Percentiles rank a stretch among this genome's conserved stretches.
Conservation (phyloP, 2,888 invertebrate species). For the Hylaea fasciaria region DNA sequence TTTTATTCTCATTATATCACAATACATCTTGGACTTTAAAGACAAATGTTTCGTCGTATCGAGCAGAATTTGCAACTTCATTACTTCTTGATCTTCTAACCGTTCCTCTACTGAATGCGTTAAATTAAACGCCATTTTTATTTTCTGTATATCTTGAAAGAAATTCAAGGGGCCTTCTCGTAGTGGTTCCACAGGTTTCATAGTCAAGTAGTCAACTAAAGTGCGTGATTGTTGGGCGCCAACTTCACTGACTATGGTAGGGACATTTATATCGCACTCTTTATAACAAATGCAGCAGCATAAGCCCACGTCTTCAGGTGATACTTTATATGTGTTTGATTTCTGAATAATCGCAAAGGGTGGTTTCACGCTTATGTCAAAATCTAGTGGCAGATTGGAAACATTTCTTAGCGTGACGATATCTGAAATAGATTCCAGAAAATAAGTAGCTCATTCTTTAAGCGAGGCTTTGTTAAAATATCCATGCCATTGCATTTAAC, state of each 20-base stretch:
- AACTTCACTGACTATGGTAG: constrained; percentile 57
- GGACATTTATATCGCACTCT: constrained; percentile 66
- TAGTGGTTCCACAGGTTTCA: constrained; percentile 66
- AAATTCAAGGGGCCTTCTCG: constrained; percentile 67
- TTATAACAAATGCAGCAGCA: constrained; percentile 74
- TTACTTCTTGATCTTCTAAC: constrained; percentile 73
- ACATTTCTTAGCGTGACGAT: constrained; percentile 82
- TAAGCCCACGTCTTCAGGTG: constrained; percentile 60
- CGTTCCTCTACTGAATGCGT: constrained; percentile 69
- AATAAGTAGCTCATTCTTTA: background rate
- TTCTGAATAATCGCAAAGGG: constrained; percentile 81
- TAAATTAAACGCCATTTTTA: constrained; percentile 74
- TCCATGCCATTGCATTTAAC: background rate
- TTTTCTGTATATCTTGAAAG: constrained; percentile 76
- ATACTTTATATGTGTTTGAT: constrained; percentile 67
- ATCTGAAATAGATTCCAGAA: constrained; percentile 61
- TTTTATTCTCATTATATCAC: constrained; percentile 71
- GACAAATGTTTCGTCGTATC: constrained; percentile 74
- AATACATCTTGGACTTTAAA: constrained; percentile 71
- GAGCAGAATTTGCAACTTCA: constrained; percentile 76
- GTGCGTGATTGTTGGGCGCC: constrained; percentile 58
- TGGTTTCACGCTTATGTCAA: constrained; percentile 73
- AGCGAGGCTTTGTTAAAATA: background rate
- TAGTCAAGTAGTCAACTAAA: constrained; percentile 72
- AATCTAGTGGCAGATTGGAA: constrained; percentile 77